Conservation (phyloP, 2,888 invertebrate species). For the Tricholauxania praeusta region DNA sequence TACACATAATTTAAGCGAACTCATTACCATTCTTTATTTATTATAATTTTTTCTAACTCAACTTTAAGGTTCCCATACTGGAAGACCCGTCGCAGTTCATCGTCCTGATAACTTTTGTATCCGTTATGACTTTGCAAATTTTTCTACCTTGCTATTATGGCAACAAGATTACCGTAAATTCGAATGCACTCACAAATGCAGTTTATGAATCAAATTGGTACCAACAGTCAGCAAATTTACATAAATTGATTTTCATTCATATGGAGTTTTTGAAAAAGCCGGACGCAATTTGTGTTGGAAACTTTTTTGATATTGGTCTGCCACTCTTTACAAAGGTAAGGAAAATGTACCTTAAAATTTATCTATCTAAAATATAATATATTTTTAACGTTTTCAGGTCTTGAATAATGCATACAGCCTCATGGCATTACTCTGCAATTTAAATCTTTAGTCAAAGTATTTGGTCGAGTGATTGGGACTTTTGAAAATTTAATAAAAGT, state of each 20-base stretch:
- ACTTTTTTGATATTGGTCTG: constrained; percentile 59
- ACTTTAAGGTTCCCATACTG: constrained; percentile 44
- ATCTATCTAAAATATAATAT: background rate
- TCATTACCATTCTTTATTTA: no score
- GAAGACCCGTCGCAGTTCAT: constrained; percentile 48
- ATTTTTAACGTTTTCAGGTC: constrained; percentile 50
- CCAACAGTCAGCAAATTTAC: constrained; percentile 50
- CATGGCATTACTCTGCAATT: constrained; percentile 60
- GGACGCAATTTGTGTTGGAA: constrained; percentile 55
- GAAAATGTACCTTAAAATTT: no score
- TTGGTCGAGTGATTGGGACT: no score
- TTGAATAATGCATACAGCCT: constrained; percentile 63
- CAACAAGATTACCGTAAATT: constrained; percentile 57
- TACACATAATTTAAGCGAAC: no score
- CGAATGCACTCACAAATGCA: constrained; percentile 51
- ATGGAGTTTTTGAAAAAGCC: constrained; percentile 61
- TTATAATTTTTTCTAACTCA: no score
- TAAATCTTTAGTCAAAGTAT: constrained; percentile 34
- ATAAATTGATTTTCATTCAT: constrained; percentile 54
- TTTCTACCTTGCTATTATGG: constrained; percentile 63
- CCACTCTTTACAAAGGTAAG: constrained; percentile 58
- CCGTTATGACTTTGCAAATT: constrained; percentile 58
- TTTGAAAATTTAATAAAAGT: no score
- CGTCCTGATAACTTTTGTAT: constrained; percentile 50
- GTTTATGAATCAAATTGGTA: constrained; percentile 61